Conservation (phyloP, 2,113 vertebrate genomes). For the Gavia stellata region DNA sequence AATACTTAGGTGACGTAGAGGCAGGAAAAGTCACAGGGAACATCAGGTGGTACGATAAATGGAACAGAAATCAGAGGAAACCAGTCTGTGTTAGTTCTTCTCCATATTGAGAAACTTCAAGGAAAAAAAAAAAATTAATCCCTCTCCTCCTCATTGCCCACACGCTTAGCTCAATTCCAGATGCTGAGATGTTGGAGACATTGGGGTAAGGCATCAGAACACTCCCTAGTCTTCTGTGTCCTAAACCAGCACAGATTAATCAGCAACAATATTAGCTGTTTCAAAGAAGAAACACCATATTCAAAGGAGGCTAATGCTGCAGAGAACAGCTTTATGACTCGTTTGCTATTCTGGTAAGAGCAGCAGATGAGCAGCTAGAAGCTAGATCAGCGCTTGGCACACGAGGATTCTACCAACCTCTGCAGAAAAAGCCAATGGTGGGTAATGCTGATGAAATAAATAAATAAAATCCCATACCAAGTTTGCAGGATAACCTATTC, state of each 20-base stretch:
- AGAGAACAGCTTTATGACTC: background rate
- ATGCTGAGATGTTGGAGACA: background rate
- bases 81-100: background rate
- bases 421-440: background rate
- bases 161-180: background rate
- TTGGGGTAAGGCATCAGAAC: background rate
- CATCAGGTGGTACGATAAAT: background rate
- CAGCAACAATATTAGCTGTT: background rate
- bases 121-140: background rate
- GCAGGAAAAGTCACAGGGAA: background rate
- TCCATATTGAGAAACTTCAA: background rate
- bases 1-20: background rate
- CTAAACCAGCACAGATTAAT: background rate
- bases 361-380: background rate
- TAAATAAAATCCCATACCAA: background rate
- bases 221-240: background rate
- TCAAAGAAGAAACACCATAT: background rate
- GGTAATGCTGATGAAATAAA: background rate
- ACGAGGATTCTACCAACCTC: background rate
- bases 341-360: background rate
- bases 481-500: background rate
- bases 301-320: background rate
- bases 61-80: background rate
- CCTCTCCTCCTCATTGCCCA: background rate
- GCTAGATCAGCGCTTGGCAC: background rate